Percentiles rank a stretch among this genome's conserved stretches.
Conservation (phyloP, 2,113 vertebrate genomes). For the Scophthalmus maximus region DNA sequence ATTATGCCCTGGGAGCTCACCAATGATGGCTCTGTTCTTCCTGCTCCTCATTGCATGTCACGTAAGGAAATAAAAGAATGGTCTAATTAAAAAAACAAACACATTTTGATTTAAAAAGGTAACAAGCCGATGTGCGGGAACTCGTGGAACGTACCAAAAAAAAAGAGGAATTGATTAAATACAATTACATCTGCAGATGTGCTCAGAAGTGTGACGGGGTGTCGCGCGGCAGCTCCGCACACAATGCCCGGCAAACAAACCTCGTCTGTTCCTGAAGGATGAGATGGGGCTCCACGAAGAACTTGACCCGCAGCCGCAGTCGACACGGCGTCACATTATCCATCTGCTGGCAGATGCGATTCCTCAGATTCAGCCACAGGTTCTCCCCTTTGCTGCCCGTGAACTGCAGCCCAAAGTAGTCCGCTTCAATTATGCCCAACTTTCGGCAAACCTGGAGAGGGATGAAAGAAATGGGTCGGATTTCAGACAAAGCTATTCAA, state of each 20-base stretch:
- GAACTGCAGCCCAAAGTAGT: constrained; percentile 98
- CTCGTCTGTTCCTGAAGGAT: constrained; percentile 98
- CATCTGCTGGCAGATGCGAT: constrained; percentile 98
- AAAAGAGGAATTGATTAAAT: not conserved
- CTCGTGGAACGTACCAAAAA: not conserved
- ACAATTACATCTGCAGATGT: not conserved
- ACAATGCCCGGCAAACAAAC: constrained; percentile 74
- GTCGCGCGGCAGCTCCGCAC: no score
- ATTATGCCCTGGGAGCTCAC: constrained; percentile 15
- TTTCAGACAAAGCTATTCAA: not conserved
- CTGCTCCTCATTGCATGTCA: not conserved
- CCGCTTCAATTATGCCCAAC: constrained; percentile 96
- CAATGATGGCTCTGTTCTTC: not conserved
- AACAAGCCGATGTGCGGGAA: not conserved
- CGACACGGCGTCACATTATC: constrained; percentile 93
- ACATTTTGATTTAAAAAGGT: not conserved
- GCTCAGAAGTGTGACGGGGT: not conserved
- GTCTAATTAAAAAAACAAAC: no score
- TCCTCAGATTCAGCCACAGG: constrained; percentile 98
- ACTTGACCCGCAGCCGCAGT: constrained; percentile 94
- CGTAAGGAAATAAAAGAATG: not conserved
- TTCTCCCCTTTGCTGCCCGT: constrained; percentile 96
- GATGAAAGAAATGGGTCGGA: not conserved
- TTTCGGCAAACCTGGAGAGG: constrained; percentile 91
- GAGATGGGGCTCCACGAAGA: constrained; percentile 98